Percentiles rank a stretch among this genome's conserved stretches.
Conservation (phyloP, 2,113 vertebrate species). For the Columba livia region DNA sequence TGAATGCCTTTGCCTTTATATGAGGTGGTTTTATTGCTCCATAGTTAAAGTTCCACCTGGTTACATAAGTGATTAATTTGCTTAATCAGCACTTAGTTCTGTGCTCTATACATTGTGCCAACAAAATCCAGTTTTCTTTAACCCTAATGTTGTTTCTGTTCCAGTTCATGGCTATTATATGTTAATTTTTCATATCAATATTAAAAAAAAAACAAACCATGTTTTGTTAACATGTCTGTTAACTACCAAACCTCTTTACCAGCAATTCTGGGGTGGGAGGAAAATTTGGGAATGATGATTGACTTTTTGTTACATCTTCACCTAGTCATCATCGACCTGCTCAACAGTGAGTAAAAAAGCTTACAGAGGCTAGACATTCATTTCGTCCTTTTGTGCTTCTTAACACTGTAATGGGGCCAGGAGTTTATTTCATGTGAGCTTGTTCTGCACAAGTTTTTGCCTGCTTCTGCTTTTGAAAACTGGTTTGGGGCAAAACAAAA, state of each 20-base stretch:
- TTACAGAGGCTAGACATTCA: neutral
- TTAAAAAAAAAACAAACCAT: neutral
- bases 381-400: slow-evolving; percentile 5
- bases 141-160: neutral
- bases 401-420: neutral
- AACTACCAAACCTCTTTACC: neutral
- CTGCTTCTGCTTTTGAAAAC: slow-evolving; percentile 10
- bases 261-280: neutral
- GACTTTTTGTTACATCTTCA: neutral
- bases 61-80: slow-evolving; percentile 66
- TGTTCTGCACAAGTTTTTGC: neutral
- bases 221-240: neutral
- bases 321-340: rapidly evolving
- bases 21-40: slow-evolving; percentile 59
- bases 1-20: slow-evolving; percentile 57
- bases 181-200: neutral
- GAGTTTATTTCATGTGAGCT: neutral
- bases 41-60: slow-evolving; percentile 61
- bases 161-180: neutral
- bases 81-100: slow-evolving; percentile 40
- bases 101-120: neutral
- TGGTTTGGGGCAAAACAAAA: neutral
- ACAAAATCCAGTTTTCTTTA: slow-evolving; percentile 24
- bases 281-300: neutral
- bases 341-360: neutral